Percentiles rank a stretch among this genome's conserved stretches.
phyloP scores from a whole-genome alignment of 2,797 vertebrate species.

The Sebastes cheni region DNA sequence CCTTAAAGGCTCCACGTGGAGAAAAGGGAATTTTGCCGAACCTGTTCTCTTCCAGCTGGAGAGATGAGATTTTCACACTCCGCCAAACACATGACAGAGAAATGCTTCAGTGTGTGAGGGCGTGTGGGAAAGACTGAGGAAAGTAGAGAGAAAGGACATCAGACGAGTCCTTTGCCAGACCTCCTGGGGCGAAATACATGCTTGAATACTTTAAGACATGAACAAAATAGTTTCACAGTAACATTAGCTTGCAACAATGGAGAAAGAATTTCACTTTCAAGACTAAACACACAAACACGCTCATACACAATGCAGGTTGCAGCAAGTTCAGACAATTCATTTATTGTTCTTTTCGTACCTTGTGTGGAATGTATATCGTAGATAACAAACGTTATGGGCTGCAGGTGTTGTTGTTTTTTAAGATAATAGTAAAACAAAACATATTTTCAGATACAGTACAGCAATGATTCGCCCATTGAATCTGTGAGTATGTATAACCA shows the following conservation, averaged over 20 bases:
- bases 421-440: neutral
- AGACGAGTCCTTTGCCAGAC: slow-evolving; percentile 83
- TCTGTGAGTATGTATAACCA: neutral
- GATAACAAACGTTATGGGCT: neutral
- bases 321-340: slow-evolving; percentile 82
- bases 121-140: slow-evolving; percentile 43
- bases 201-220: slow-evolving; percentile 82
- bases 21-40: slow-evolving; percentile 86
- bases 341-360: slow-evolving; percentile 69
- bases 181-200: slow-evolving; percentile 82
- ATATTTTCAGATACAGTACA: neutral
- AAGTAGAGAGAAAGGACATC: slow-evolving; percentile 65
- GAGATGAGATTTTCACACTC: slow-evolving; percentile 74
- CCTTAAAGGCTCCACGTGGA: slow-evolving; percentile 66
- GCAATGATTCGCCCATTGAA: neutral
- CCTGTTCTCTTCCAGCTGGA: slow-evolving; percentile 86
- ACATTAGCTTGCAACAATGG: slow-evolving; percentile 74
- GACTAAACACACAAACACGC: slow-evolving; percentile 76
- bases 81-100: slow-evolving; percentile 74
- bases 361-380: slow-evolving; percentile 28
- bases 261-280: slow-evolving; percentile 74
- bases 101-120: slow-evolving; percentile 37
- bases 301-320: slow-evolving; percentile 74
- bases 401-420: neutral
- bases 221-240: slow-evolving; percentile 79